Percentiles rank a stretch among this genome's conserved stretches.
Conservation (phyloP, 2,797 vertebrate species). For the Lagocephalus sceleratus region DNA sequence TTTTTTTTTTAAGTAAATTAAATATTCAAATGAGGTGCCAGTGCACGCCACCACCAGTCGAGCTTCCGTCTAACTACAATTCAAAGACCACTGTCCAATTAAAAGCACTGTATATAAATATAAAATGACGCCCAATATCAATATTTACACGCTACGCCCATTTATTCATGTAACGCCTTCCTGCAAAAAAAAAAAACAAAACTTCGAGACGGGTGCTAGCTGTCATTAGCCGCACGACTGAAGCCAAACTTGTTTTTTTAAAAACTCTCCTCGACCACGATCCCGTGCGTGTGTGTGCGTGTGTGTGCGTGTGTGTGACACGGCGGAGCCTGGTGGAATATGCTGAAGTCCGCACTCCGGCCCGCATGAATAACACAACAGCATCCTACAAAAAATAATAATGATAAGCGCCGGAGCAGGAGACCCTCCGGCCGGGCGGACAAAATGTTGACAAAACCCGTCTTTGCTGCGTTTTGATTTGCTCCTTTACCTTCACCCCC, state of each 20-base stretch:
- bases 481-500: no score
- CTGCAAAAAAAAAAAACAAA: neutral
- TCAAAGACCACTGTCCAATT: neutral
- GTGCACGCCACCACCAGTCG: neutral
- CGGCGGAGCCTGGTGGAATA: conserved; percentile 41
- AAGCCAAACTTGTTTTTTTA: neutral
- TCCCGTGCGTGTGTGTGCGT: no score
- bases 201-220: conserved; percentile 3
- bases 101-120: no score
- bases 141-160: no score
- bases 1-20: neutral
- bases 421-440: no score
- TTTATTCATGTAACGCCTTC: no score
- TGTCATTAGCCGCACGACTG: conserved; percentile 4
- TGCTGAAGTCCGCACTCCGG: conserved; percentile 75
- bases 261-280: neutral
- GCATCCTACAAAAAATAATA: conserved; percentile 78
- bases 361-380: conserved; percentile 83
- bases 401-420: no score
- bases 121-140: no score
- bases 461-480: neutral
- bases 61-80: neutral
- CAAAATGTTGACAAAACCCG: conserved; percentile 1
- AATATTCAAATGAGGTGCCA: neutral
- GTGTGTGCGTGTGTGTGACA: no score